Conservation (phyloP, 2,113 vertebrate genomes). For the Camelus dromedarius region DNA sequence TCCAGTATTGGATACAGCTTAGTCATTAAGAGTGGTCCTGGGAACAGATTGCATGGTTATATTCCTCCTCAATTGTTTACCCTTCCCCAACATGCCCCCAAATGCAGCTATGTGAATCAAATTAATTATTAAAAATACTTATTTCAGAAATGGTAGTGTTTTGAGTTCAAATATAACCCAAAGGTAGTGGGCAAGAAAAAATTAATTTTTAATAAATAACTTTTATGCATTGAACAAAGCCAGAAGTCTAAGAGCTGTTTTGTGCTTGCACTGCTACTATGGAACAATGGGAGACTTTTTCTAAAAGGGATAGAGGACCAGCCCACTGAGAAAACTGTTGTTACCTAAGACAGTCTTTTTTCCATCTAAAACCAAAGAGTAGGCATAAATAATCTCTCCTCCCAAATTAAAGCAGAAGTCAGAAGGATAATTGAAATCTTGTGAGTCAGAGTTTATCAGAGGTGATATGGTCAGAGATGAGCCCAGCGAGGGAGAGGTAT, state of each 20-base stretch:
- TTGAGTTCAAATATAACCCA: background rate
- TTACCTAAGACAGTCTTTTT: background rate
- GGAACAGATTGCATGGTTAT: slow-evolving; percentile 29
- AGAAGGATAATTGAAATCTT: background rate
- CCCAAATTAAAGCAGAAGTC: background rate
- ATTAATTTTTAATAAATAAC: slow-evolving; percentile 31
- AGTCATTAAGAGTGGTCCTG: background rate
- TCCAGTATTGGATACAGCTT: background rate
- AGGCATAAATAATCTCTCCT: background rate
- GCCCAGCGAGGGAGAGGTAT: background rate
- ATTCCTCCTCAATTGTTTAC: background rate
- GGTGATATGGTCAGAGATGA: background rate
- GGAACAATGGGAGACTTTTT: background rate
- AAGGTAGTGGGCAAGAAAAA: background rate
- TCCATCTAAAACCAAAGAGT: background rate
- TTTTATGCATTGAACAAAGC: background rate
- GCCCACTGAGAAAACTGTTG: background rate
- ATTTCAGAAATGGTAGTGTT: background rate
- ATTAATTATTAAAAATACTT: slow-evolving; percentile 38
- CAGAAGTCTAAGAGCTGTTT: background rate
- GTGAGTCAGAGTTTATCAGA: slow-evolving; percentile 11
- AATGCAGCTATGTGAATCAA: background rate
- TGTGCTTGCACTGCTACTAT: background rate
- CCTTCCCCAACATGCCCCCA: background rate
- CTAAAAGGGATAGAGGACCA: background rate